Evolutionary conservation across 2,888 invertebrate genomes (phyloP).

Genomic region (Seira musarum): DNA sequence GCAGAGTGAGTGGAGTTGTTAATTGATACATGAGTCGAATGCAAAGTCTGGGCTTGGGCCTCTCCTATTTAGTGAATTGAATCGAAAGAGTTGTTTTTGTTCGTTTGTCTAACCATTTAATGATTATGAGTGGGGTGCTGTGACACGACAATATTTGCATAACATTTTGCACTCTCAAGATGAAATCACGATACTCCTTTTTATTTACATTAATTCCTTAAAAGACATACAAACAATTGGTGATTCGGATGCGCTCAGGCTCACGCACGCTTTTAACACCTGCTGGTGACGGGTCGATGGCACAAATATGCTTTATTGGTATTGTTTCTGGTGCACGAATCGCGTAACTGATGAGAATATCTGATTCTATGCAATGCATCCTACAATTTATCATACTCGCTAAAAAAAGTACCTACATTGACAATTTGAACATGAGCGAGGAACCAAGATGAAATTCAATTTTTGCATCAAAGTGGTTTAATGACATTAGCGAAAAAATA

Average conservation of each 20-base stretch:
- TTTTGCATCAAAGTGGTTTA: too few species aligned
- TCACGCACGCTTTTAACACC: constrained; percentile 49
- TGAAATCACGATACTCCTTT: constrained; percentile 41
- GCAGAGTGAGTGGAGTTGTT: too few species aligned
- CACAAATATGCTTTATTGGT: neutral
- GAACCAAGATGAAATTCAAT: too few species aligned
- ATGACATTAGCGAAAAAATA: too few species aligned
- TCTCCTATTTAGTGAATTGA: too few species aligned
- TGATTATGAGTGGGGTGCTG: constrained; percentile 21
- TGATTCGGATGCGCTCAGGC: constrained; percentile 24
- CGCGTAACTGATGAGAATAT: constrained; percentile 25
- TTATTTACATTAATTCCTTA: constrained; percentile 29
- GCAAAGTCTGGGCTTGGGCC: too few species aligned
- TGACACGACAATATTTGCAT: constrained; percentile 52
- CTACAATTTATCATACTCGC: constrained; percentile 21
- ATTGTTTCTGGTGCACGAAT: neutral
- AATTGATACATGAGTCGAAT: too few species aligned
- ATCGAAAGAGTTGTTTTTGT: too few species aligned
- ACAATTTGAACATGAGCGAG: too few species aligned
- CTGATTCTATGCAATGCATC: constrained; percentile 7
- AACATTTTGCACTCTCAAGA: constrained; percentile 52
- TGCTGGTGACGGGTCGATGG: constrained; percentile 18
- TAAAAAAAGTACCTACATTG: too few species aligned
- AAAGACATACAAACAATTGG: constrained; percentile 31
- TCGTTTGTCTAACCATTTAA: too few species aligned